Conservation (phyloP, 2,113 vertebrate genomes). For the Scytalopus superciliaris region DNA sequence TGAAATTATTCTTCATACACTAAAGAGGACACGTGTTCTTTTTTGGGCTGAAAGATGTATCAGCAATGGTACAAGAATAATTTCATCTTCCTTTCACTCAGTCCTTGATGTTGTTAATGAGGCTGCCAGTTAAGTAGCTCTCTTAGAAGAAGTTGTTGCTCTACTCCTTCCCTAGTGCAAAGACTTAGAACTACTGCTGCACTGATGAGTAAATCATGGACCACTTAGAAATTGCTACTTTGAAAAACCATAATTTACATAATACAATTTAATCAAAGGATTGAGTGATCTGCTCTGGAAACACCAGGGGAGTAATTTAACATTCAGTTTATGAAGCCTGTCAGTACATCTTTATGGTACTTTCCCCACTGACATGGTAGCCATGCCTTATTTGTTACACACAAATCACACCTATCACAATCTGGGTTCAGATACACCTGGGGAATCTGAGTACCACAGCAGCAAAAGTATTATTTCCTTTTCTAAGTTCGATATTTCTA, state of each 20-base stretch:
- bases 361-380: background rate
- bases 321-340: background rate
- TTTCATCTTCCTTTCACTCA: background rate
- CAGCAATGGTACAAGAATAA: background rate
- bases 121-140: background rate
- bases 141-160: background rate
- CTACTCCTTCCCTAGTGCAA: background rate
- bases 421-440: background rate
- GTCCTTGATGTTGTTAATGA: background rate
- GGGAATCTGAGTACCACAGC: background rate
- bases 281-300: background rate
- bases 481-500: background rate
- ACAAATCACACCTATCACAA: accelerated
- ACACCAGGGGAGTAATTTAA: background rate
- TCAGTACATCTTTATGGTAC: background rate
- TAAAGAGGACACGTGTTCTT: background rate
- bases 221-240: background rate
- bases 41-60: background rate
- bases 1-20: background rate
- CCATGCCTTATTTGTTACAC: background rate
- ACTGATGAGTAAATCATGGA: background rate
- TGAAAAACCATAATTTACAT: background rate
- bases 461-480: background rate
- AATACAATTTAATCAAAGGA: background rate
- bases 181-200: background rate